Base-by-base conservation (phyloP, 1,140 invertebrate species). In the Brachionus asplanchnoidis region DNA sequence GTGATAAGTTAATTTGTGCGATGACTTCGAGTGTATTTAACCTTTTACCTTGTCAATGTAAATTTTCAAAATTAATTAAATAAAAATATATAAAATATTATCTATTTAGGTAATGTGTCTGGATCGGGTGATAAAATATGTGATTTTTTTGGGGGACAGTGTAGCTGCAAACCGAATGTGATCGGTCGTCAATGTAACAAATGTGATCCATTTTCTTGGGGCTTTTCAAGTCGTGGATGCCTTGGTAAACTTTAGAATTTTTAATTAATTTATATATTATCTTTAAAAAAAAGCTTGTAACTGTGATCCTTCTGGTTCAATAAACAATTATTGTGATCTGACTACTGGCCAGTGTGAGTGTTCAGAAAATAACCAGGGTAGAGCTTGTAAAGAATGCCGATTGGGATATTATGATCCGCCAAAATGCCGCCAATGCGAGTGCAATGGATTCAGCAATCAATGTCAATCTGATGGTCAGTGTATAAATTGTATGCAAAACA, bases 401-500 rank as follows among this genome's bases (percentile, higher is more conserved):
- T 95, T 95, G 42, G 96, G 96, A 0, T 97, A 94, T 88, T 98
- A 95, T 94, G 95, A 95, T 87, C 97, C 98, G 92, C 97, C 97
- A 0, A 93, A 95, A 86, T 99, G 98, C 89, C 92, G 94, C 86
- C 92, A 93, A 46, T 99, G 98, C 89, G 93, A 97, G 86, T 99
- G 98, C 90, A 96, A 99, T 88, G 97, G 96, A 0, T 96, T 98
- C 89, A 95, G 97, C 0, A 94, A 97, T 85, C 93, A 92, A 82
- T 99, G 98, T 90, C 92, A 96, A 2, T 91, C 91, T 56, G 96
- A 94, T 1, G 98, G 98, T 17, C 92, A 92, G 23, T 99, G 98
- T 90, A 92, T 93, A 70, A 92, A 93, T 85, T 99, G 98, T 88
- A 91, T 92, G 85, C 95, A 98, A 88, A 93, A 91, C 84, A 97